Evolutionary conservation across 2,113 vertebrate species (phyloP).

Genomic region (Perccottus glenii): DNA sequence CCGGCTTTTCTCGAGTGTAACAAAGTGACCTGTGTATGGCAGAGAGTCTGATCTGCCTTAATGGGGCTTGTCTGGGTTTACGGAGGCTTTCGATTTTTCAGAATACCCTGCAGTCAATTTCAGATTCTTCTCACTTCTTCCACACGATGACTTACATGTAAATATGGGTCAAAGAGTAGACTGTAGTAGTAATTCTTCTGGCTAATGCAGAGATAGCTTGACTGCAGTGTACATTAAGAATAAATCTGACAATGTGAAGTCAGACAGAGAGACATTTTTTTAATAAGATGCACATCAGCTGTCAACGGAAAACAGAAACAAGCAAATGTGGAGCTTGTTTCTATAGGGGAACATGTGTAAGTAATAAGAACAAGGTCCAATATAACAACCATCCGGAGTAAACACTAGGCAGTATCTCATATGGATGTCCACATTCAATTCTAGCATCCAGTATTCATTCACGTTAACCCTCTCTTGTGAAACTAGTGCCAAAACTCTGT

Average conservation of each 20-base stretch:
- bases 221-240: neutral
- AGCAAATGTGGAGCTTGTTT: too few species aligned
- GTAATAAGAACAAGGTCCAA: too few species aligned
- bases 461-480: too few species aligned
- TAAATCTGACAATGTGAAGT: neutral
- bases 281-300: too few species aligned
- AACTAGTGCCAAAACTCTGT: too few species aligned
- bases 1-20: slow-evolving; percentile 40
- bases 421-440: too few species aligned
- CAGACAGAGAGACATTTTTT: neutral
- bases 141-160: neutral
- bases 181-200: neutral
- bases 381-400: too few species aligned
- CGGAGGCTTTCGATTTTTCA: slow-evolving; percentile 24
- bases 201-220: neutral
- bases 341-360: too few species aligned
- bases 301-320: too few species aligned
- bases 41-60: slow-evolving; percentile 27
- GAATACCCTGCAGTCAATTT: slow-evolving; percentile 14
- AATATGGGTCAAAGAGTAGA: neutral
- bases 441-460: neutral
- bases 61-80: slow-evolving; percentile 44
- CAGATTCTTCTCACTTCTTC: neutral
- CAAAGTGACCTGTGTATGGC: slow-evolving; percentile 36
- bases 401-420: too few species aligned